Evolutionary conservation across 2,888 invertebrate species (phyloP), one percentile per base, ranked within the genome.

Genomic region (Deilephila elpenor): DNA sequence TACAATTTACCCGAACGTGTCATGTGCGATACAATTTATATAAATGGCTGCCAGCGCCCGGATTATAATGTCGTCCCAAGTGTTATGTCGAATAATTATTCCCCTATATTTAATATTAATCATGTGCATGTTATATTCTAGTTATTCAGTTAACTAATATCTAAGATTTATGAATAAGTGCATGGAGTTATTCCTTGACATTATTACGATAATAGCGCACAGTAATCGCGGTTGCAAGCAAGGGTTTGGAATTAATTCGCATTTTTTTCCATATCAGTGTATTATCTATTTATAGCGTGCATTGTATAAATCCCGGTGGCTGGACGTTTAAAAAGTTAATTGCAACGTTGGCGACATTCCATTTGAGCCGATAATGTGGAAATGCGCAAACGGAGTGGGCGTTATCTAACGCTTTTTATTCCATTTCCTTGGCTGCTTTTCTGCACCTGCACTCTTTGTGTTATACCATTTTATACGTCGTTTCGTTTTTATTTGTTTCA

Each of bases 311-410:
- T 76, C 78, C 74, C 75, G 44, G 25, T 67, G 62, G 34, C 34
- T 62, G 74, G 76, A 79, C 78, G 75, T 77, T 82, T 82, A 78
- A 83, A 84, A 84, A 84, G 82, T 83, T 84, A 86, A 85, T 84
- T 82, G 83, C 82, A 78, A 79, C 82, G 81, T 82, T 81, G 81
- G 80, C 82, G 82, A 80, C 83, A 80, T 80, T 81, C 80, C 81
- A 80, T 82, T 82, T 79, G 77, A 78, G 74, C 80, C 81, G 80
- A 83, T 84, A 83, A 81, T 82, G 82, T 84, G 80, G 76, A 84
- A 86, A 82, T 85, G 82, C 82, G 81, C 82, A 78, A 80, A 76
- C 75, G 75, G 73, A 59, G 59, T 60, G 53, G 51, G 62, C 78
- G 80, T 79, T 84, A 83, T 83, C 82, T 84, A 29, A 60, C 60